These are phyloP conservation scores for Ophraella communa DNA, from an alignment of 2,888 invertebrate species.

Conservation along the genomic window DNA sequence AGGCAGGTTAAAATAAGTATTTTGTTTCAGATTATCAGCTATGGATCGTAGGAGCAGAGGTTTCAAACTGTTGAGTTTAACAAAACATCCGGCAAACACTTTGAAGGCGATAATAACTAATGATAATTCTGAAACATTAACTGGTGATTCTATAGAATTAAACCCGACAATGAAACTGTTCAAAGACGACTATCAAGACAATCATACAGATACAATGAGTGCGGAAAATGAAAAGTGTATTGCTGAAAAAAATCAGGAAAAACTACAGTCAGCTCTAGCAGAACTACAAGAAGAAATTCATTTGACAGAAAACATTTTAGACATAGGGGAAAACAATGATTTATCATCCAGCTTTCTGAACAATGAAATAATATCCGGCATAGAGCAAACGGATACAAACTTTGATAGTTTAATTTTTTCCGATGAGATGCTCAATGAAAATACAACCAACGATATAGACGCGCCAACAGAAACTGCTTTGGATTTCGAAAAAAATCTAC, in stretches of 20 bases:
- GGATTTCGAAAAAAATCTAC: too few species aligned
- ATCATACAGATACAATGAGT: constrained; percentile 19
- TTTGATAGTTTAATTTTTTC: constrained; percentile 11
- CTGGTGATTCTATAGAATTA: constrained; percentile 21
- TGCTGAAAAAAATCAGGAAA: constrained; percentile 4
- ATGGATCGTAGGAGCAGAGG: constrained; percentile 19
- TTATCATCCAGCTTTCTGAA: too few species aligned
- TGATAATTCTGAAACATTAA: constrained; percentile 18
- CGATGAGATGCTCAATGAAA: constrained; percentile 17
- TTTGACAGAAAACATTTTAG: too few species aligned
- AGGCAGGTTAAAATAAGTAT: constrained; percentile 10
- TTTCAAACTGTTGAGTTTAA: constrained; percentile 18
- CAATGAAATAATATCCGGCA: too few species aligned
- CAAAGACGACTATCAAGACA: constrained; percentile 13
- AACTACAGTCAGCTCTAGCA: constrained; percentile 7
- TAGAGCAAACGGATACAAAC: neutral
- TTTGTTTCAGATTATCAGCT: constrained; percentile 10
- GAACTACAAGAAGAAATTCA: neutral
- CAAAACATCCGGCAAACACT: constrained; percentile 20
- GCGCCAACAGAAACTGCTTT: constrained; percentile 7
- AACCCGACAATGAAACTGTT: constrained; percentile 20
- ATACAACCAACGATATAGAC: constrained; percentile 19
- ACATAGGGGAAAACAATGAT: neutral
- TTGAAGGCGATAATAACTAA: constrained; percentile 13
- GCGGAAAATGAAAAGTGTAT: constrained; percentile 9